Evolutionary conservation across 2,888 invertebrate species (phyloP), one percentile per base, ranked within the genome.

Genomic region (Acleris cristana): DNA sequence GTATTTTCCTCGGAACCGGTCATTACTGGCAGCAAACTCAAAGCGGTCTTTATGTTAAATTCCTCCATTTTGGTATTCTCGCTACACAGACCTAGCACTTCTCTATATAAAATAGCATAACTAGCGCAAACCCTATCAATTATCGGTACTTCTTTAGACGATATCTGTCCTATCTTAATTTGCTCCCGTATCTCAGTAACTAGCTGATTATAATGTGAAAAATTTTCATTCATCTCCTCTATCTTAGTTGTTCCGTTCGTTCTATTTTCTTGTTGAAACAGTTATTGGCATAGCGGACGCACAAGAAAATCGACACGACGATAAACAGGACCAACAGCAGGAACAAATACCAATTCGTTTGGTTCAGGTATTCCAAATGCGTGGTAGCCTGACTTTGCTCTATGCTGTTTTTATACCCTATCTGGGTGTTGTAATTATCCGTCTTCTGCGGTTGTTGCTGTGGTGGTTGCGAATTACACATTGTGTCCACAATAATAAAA

Each of bases 271-370:
- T 57, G 19, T 44, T 57, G 23, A 57, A 18, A 19, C 57, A 57
- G 14, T 19, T 57, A 19, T 57, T 57, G 14, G 57, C 23, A 57
- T 57, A 57, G 16, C 57, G 57, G 12, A 57, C 23, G 21, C 57
- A 57, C 18, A 57, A 45, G 19, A 44, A 57, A 21, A 44, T 21
- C 19, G 45, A 21, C 12, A 44, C 14, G 5, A 57, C 3, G 19
- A 57, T 19, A 14, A 57, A 4, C 23, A 57, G 5, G 18, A 57
- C 5, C 44, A 57, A 19, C 21, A 57, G 21, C 16, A 57, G 40
- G 45, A 57, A 57, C 16, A 57, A 19, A 57, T 44, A 57, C 57
- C 57, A 45, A 16, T 44, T 57, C 18, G 18, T 55, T 19, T 55
- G 55, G 55, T n/a, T 55, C 3, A 55, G 10, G 10, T 54, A n/a